phyloP scores from a whole-genome alignment of 2,888 invertebrate species.

The Cephus spinipes region DNA sequence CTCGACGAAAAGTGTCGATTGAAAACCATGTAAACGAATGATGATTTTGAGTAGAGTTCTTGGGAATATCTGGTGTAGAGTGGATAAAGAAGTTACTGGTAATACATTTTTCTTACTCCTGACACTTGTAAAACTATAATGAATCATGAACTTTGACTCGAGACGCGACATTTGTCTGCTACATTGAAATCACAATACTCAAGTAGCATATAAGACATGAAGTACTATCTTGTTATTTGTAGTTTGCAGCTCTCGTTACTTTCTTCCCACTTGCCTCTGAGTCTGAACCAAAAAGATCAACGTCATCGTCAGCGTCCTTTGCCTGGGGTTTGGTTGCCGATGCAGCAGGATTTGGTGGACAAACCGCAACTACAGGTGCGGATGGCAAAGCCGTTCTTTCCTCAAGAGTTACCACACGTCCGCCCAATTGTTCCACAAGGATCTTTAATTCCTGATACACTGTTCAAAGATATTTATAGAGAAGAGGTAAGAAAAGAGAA shows the following conservation, averaged over 20 bases:
- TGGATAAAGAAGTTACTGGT: conserved; percentile 6
- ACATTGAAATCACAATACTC: not conserved
- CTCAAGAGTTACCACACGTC: conserved; percentile 61
- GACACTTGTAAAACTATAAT: not conserved
- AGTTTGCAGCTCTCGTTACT: conserved; percentile 14
- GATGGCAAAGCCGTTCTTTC: conserved; percentile 22
- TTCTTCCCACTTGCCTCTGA: conserved; percentile 70
- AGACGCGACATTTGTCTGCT: not conserved
- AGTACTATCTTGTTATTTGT: not conserved
- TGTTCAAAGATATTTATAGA: conserved; percentile 16
- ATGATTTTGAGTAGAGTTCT: conserved; percentile 16
- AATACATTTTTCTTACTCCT: not conserved
- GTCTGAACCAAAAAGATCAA: conserved; percentile 86
- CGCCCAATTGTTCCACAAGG: conserved; percentile 55
- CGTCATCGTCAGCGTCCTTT: conserved; percentile 78
- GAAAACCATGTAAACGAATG: not conserved
- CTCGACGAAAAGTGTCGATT: not conserved
- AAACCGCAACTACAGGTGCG: conserved; percentile 54
- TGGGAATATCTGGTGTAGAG: conserved; percentile 61
- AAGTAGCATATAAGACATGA: not conserved
- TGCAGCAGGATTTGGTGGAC: conserved; percentile 50
- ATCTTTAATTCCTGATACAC: conserved; percentile 59
- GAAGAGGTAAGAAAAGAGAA: not conserved
- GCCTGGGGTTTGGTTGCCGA: conserved; percentile 33
- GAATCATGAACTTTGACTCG: not conserved